Evolutionary conservation across 2,113 vertebrate species (phyloP).

Genomic region (Thermophis baileyi): DNA sequence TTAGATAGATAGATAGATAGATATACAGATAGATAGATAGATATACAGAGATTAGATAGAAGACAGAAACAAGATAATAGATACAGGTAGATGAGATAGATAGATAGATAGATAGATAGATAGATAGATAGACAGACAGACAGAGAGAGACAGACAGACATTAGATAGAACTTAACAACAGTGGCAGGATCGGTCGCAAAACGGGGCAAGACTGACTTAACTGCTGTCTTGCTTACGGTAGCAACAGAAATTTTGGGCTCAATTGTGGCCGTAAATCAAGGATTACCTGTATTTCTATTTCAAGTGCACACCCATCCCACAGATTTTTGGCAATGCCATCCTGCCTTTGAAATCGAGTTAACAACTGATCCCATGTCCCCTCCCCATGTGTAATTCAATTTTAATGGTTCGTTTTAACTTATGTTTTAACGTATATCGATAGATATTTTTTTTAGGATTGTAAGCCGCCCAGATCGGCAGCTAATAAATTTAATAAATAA

Average conservation of each 20-base stretch:
- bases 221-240: not conserved
- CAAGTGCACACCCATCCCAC: too few relatives aligned
- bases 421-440: not conserved
- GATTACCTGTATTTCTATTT: not conserved
- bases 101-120: too few relatives aligned
- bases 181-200: not conserved
- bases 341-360: not conserved
- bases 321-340: not conserved
- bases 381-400: not conserved
- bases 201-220: not conserved
- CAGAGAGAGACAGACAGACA: too few relatives aligned
- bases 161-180: not conserved
- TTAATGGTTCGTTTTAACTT: not conserved
- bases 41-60: too few relatives aligned
- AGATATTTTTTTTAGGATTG: not conserved
- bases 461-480: rapidly evolving
- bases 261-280: not conserved
- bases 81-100: too few relatives aligned
- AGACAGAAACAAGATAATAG: too few relatives aligned
- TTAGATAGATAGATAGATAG: too few relatives aligned
- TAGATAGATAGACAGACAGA: too few relatives aligned
- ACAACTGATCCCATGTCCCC: not conserved
- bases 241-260: not conserved
- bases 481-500: not conserved
- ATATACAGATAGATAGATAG: too few relatives aligned